These are phyloP conservation scores for Automeris io DNA, from an alignment of 2,888 invertebrate genomes.

Conservation along the genomic window DNA sequence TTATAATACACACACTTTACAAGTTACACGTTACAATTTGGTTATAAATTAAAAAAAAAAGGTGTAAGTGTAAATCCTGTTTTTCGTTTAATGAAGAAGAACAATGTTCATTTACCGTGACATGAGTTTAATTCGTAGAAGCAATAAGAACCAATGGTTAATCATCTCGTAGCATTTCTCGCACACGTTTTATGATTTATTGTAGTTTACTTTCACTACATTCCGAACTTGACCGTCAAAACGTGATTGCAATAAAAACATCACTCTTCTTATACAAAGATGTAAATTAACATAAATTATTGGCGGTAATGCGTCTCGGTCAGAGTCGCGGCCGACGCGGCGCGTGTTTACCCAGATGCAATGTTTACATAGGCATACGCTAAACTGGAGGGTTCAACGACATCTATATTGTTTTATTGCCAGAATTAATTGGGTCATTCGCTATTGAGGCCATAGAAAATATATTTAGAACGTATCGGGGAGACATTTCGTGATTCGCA, in stretches of 20 bases:
- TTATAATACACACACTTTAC: too few species aligned
- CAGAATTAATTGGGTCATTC: conserved; percentile 68
- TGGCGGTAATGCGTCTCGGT: conserved; percentile 60
- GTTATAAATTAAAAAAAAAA: too few species aligned
- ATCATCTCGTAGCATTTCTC: too few species aligned
- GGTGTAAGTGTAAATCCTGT: too few species aligned
- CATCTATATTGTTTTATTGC: conserved; percentile 70
- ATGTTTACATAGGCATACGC: conserved; percentile 61
- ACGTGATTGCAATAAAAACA: conserved; percentile 68
- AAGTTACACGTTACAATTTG: too few species aligned
- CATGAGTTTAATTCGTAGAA: too few species aligned
- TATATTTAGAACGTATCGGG: conserved; percentile 42
- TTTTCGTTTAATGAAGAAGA: too few species aligned
- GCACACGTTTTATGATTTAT: conserved; percentile 24
- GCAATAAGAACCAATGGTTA: background rate
- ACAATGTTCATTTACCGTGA: too few species aligned
- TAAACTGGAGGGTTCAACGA: conserved; percentile 63
- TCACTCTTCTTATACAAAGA: conserved; percentile 69
- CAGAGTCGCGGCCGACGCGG: conserved; percentile 13
- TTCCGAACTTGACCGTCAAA: conserved; percentile 72
- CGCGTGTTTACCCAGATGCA: conserved; percentile 57
- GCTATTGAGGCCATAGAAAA: conserved; percentile 52
- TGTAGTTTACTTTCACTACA: conserved; percentile 49
- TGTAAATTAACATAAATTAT: conserved; percentile 75
- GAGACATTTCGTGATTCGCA: conserved; percentile 31